Evolutionary conservation across 2,888 invertebrate species (phyloP), one percentile per base, ranked within the genome.

Genomic region (Scelioninae gen. 1): DNA sequence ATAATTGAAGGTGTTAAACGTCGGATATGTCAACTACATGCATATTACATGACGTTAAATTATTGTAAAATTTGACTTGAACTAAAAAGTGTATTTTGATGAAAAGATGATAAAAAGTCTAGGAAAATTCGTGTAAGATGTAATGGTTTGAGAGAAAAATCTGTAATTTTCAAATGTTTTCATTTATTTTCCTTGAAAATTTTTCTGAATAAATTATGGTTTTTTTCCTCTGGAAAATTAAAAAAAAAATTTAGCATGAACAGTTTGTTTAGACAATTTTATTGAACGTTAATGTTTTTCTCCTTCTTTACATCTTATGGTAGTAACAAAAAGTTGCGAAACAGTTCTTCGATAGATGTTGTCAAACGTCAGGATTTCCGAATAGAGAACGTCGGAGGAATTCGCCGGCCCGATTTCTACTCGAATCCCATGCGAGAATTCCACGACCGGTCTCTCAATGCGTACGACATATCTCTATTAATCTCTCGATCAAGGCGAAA

Each of bases 391-490:
- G 58, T n/a, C 65, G 34, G 13, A 31, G 63, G 68, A 83, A 71
- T 75, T 71, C 79, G 53, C 47, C 51, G 68, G 75, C 23, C 68
- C 68, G 69, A 77, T 66, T 72, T 77, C 63, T 80, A 74, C 56
- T 60, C 72, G 45, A 69, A 55, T 82, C 72, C 84, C 82, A 76
- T 56, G 45, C 47, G 79, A 74, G 83, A 83, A 83, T 85, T 83
- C 83, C 76, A 60, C 75, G 78, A 83, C 76, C 83, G 78, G 4
- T 58, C 60, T 60, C 43, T 65, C 49, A 23, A 58, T 65, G 68
- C 23, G 13, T 65, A 34, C 56, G 77, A 83, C 82, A 85, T 82
- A 83, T 83, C 83, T 85, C 83, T 85, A 85, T 85, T 82, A 83
- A 85, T 85, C 83, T 83, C 63, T 56, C 81, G 83, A 77, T 82